Conservation (phyloP, 2,888 invertebrate genomes). For the Drosophila eohydei region DNA sequence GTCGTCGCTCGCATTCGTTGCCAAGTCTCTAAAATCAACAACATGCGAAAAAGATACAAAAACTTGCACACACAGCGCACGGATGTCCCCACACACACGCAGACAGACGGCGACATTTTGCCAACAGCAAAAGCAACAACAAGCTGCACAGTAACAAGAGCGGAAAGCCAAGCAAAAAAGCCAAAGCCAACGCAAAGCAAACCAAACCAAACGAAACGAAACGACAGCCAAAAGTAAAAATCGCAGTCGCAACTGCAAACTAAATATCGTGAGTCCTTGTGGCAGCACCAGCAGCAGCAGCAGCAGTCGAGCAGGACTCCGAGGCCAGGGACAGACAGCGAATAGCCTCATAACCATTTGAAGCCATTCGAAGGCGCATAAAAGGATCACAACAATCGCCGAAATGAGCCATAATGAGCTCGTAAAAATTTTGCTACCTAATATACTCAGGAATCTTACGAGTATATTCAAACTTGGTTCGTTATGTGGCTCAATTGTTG, state of each 20-base stretch:
- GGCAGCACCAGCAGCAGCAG: constrained; percentile 19
- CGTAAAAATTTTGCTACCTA: constrained; percentile 86
- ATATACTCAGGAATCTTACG: constrained; percentile 85
- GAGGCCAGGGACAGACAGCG: constrained; percentile 52
- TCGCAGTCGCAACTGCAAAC: constrained; percentile 80
- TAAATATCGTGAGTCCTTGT: constrained; percentile 64
- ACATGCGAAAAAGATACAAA: constrained; percentile 75
- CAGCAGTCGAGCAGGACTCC: constrained; percentile 49
- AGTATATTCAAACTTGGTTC: constrained; percentile 80
- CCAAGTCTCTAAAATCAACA: constrained; percentile 80
- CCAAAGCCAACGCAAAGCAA: constrained; percentile 38
- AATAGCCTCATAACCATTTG: constrained; percentile 84
- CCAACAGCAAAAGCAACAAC: constrained; percentile 52
- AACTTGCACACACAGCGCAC: constrained; percentile 70
- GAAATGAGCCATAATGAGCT: constrained; percentile 86
- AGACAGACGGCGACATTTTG: constrained; percentile 76
- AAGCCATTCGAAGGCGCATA: constrained; percentile 85
- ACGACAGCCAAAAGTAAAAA: constrained; percentile 67
- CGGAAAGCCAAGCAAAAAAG: constrained; percentile 60
- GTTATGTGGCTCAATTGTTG: constrained; percentile 60
- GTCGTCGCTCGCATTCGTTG: constrained; percentile 53
- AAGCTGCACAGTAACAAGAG: constrained; percentile 59
- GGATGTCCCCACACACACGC: constrained; percentile 48
- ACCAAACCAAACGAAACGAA: constrained; percentile 48
- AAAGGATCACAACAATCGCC: constrained; percentile 86